phyloP scores from a whole-genome alignment of 2,888 invertebrate genomes.

The Sturmia bella region DNA sequence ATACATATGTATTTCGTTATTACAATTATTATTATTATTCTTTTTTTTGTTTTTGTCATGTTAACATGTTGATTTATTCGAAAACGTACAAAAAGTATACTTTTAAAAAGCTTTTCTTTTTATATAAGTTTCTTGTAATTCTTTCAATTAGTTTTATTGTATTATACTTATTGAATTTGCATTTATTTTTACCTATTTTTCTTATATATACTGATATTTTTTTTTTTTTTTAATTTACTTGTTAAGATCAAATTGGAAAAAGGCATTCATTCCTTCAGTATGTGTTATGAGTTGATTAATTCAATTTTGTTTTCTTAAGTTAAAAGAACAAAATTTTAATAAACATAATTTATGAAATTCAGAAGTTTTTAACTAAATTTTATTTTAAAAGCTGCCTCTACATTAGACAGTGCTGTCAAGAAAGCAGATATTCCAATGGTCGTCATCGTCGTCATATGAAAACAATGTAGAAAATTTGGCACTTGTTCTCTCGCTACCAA shows the following conservation, averaged over 20 bases:
- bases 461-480: too few species aligned
- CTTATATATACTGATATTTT: slow-evolving; percentile 57
- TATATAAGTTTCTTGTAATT: slow-evolving; percentile 47
- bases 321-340: not conserved
- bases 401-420: too few species aligned
- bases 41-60: slow-evolving; percentile 63
- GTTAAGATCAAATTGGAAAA: slow-evolving; percentile 64
- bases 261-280: slow-evolving; percentile 64
- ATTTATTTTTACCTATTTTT: slow-evolving; percentile 43
- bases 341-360: too few species aligned
- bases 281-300: slow-evolving; percentile 37
- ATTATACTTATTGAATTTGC: slow-evolving; percentile 32
- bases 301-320: slow-evolving; percentile 5
- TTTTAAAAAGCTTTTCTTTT: slow-evolving; percentile 69
- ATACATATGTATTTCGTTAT: slow-evolving; percentile 27
- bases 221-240: slow-evolving; percentile 53
- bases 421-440: too few species aligned
- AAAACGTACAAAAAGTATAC: slow-evolving; percentile 70
- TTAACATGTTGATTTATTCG: slow-evolving; percentile 67
- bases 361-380: too few species aligned
- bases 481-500: too few species aligned
- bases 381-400: too few species aligned
- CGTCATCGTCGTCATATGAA: too few species aligned
- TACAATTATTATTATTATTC: slow-evolving; percentile 54
- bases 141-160: slow-evolving; percentile 41